These are phyloP conservation scores for Eucriotettix oculatus DNA, from an alignment of 2,888 invertebrate genomes.

Conservation along the genomic window DNA sequence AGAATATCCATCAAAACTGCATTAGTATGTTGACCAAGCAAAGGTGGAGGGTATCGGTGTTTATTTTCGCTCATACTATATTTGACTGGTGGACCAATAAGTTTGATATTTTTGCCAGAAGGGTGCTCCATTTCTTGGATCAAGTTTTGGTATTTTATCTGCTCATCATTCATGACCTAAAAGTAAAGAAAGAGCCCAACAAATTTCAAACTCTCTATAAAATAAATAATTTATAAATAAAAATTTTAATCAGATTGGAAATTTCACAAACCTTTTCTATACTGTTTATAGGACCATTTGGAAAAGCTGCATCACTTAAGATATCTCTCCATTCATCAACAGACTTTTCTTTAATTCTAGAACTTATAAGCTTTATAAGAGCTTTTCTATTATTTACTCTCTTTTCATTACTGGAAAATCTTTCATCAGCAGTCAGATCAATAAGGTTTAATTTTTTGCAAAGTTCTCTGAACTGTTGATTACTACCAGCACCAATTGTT, in stretches of 20 bases:
- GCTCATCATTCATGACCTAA: constrained; percentile 71
- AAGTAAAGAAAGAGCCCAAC: constrained; percentile 8
- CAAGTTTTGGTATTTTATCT: constrained; percentile 54
- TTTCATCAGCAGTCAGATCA: constrained; percentile 41
- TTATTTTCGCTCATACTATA: constrained; percentile 57
- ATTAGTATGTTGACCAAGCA: constrained; percentile 73
- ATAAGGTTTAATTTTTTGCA: constrained; percentile 44
- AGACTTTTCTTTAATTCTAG: constrained; percentile 43
- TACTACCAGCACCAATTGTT: constrained; percentile 76
- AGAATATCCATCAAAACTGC: constrained; percentile 53
- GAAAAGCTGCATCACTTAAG: constrained; percentile 61
- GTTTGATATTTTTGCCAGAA: constrained; percentile 42
- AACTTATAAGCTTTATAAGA: constrained; percentile 43
- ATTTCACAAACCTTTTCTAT: constrained; percentile 40
- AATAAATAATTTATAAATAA: neutral
- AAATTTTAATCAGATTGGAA: neutral
- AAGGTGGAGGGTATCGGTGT: constrained; percentile 61
- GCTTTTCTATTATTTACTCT: constrained; percentile 61
- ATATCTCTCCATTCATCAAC: constrained; percentile 56
- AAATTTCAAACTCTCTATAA: neutral
- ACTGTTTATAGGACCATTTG: constrained; percentile 79
- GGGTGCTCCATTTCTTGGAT: constrained; percentile 57
- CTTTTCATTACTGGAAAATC: constrained; percentile 52
- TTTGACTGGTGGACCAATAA: constrained; percentile 75
- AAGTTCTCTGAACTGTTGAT: constrained; percentile 59